These are phyloP conservation scores for Chamaea fasciata DNA, from an alignment of 2,113 vertebrate species.

Conservation along the genomic window DNA sequence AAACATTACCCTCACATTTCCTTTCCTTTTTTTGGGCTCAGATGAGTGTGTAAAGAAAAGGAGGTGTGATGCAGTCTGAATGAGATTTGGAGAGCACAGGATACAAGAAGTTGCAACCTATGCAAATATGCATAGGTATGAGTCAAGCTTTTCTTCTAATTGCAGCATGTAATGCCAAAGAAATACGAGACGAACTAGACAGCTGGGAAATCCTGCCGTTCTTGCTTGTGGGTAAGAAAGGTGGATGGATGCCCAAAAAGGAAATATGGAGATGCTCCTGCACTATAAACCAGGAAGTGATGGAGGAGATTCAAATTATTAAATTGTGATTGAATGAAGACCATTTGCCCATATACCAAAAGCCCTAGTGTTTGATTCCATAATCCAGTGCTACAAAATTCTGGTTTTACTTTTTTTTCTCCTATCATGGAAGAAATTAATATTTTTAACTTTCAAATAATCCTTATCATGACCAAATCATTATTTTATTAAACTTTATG, in stretches of 20 bases:
- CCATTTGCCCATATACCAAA: neutral
- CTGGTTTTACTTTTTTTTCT: neutral
- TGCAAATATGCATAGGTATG: neutral
- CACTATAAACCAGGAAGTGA: neutral
- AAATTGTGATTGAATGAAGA: neutral
- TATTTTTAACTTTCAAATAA: neutral
- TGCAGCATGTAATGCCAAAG: rapidly evolving
- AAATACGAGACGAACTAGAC: neutral
- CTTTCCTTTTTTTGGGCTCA: neutral
- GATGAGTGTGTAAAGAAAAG: neutral
- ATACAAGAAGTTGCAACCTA: neutral
- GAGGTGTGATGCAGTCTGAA: neutral
- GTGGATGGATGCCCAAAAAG: rapidly evolving
- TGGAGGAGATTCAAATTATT: neutral
- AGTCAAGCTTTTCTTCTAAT: neutral
- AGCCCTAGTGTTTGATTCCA: rapidly evolving
- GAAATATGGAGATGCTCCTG: neutral
- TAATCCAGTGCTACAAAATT: neutral
- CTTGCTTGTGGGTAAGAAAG: neutral
- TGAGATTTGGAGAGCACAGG: neutral
- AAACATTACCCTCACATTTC: neutral
- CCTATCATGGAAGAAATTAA: neutral
- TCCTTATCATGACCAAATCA: neutral
- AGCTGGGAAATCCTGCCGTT: neutral
- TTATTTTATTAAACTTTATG: neutral